Evolutionary conservation across 2,113 vertebrate genomes (phyloP), one percentile per base, ranked within the genome.

Genomic region (Burhinus bistriatus): DNA sequence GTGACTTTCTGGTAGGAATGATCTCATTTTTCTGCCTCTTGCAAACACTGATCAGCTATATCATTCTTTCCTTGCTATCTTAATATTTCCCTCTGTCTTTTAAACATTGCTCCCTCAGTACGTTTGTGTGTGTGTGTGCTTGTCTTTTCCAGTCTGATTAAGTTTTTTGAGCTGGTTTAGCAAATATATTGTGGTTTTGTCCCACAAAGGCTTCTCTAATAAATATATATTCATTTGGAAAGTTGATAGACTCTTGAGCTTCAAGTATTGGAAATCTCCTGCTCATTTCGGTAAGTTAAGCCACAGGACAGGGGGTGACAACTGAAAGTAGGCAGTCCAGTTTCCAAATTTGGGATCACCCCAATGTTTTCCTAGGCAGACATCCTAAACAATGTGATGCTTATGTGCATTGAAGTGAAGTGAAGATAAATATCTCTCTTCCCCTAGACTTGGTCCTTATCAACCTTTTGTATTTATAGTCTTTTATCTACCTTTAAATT

Each of bases 241-340:
- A 65, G 9, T 32, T 78, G 55, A 26, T 47, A 40, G 27, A 38
- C 16, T 55, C 34, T 57, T 26, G 40, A 89, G 11, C 18, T 69
- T 78, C 20, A 57, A 40, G 9, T 69, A 44, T 8, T 77, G 38
- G 62, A 59, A 77, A 83, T 83, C 6, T 62, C 21, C 10, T 32
- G 2, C 64, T 32, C 0, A 0, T 69, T 69, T 89, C 71, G 36
- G 11, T 75, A 82, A 76, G 7, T 68, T 81, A 90, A 49, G 21
- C 30, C 47, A 45, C 20, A 49, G n/a, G 9, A 8, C 6, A 14
- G 34, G 32, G 13, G 4, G 5, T 15, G 25, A 69, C 20, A n/a
- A 19, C 0, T 1, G 2, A 47, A 77, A 77, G 44, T 5, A 3
- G 17, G 11, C 14, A 26, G 52, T 68, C 49, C 12, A 32, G 0